A percentile compares a stretch with the other conserved stretches of the same genome.
Conservation (phyloP, 2,888 invertebrate genomes). For the Hermodice carunculata region DNA sequence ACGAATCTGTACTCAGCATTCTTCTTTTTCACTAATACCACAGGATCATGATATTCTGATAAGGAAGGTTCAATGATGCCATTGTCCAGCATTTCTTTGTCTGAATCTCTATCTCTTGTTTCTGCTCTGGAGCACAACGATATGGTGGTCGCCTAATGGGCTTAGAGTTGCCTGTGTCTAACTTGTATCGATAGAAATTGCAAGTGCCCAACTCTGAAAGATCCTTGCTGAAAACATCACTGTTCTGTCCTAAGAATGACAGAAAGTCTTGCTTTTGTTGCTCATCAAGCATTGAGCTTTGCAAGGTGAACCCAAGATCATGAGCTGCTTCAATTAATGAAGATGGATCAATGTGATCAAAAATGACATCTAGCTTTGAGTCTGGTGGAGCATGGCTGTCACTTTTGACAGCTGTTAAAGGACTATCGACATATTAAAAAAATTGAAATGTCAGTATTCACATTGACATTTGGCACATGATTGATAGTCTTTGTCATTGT, state of each 20-base stretch:
- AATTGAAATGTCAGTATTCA: too few species aligned
- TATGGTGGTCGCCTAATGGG: neutral
- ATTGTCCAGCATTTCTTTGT: neutral
- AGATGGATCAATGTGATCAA: too few species aligned
- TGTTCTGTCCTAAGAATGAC: neutral
- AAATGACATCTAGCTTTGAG: too few species aligned
- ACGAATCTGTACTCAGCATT: neutral
- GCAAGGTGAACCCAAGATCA: too few species aligned
- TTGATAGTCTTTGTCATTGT: too few species aligned
- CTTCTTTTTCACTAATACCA: neutral
- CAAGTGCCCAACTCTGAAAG: neutral
- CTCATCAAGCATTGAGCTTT: too few species aligned
- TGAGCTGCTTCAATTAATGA: too few species aligned
- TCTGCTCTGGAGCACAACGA: neutral
- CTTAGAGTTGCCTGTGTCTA: neutral
- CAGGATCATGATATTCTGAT: neutral
- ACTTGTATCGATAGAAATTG: neutral
- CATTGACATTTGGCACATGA: too few species aligned
- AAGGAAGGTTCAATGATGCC: neutral
- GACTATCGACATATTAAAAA: too few species aligned
- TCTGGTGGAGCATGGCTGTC: too few species aligned
- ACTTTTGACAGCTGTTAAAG: too few species aligned
- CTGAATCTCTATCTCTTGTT: neutral
- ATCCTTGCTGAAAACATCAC: neutral
- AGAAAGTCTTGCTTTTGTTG: too few species aligned